Evolutionary conservation across 2,888 invertebrate species (phyloP).

Genomic region (Theretra japonica): DNA sequence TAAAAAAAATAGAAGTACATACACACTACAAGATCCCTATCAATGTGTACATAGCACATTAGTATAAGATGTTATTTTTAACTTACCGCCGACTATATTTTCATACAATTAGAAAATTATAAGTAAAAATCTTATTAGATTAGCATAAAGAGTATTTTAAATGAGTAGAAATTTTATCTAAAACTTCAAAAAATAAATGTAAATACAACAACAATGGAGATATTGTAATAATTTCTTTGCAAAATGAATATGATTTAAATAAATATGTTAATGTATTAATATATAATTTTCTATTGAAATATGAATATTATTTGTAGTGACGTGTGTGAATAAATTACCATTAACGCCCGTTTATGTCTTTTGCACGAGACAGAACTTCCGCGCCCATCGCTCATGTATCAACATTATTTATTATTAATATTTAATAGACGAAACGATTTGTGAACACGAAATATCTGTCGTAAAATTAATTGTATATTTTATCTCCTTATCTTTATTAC

Average conservation of each 20-base stretch:
- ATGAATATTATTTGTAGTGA: not conserved
- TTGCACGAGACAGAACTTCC: constrained; percentile 35
- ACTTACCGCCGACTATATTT: not conserved
- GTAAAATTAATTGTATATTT: not conserved
- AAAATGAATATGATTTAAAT: constrained; percentile 6
- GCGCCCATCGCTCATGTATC: not conserved
- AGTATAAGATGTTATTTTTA: too few species aligned
- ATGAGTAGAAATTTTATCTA: too few species aligned
- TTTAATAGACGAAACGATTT: not conserved
- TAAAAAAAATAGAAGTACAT: too few species aligned
- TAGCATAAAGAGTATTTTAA: too few species aligned
- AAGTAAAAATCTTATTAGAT: not conserved
- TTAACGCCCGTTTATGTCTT: constrained; percentile 55
- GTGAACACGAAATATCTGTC: constrained; percentile 1
- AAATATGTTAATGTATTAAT: not conserved
- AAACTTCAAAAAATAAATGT: not conserved
- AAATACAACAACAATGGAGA: not conserved
- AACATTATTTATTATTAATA: not conserved
- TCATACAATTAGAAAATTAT: not conserved
- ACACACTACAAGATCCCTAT: too few species aligned
- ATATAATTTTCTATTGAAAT: constrained; percentile 8
- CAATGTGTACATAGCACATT: too few species aligned
- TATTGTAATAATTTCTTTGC: not conserved
- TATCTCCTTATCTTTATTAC: not conserved
- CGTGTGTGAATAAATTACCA: constrained; percentile 19